These are phyloP conservation scores for Mastacembelus armatus DNA, from an alignment of 2,797 vertebrate genomes.

Conservation along the genomic window DNA sequence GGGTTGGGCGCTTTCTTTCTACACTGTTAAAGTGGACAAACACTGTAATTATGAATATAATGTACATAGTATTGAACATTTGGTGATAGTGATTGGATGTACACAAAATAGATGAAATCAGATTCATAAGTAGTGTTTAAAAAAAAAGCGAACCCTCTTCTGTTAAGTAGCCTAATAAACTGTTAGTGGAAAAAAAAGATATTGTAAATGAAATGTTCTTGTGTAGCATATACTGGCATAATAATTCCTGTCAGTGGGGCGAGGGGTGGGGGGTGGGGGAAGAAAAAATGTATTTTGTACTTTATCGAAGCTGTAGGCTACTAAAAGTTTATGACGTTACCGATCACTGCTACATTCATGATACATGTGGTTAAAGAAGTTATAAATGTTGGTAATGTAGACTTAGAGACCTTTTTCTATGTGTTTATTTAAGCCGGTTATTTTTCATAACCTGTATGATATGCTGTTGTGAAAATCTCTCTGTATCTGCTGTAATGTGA, in stretches of 20 bases:
- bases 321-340: slow-evolving; percentile 60
- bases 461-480: slow-evolving; percentile 70
- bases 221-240: slow-evolving; percentile 80
- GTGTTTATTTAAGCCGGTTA: slow-evolving; percentile 47
- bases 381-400: slow-evolving; percentile 72
- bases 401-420: slow-evolving; percentile 46
- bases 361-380: slow-evolving; percentile 65
- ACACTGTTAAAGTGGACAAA: slow-evolving; percentile 54
- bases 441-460: slow-evolving; percentile 67
- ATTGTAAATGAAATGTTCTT: slow-evolving; percentile 75
- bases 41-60: slow-evolving; percentile 82
- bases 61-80: slow-evolving; percentile 81
- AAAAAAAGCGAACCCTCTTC: slow-evolving; percentile 42
- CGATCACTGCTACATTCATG: slow-evolving; percentile 59
- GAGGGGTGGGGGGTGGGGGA: no score
- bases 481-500: slow-evolving; percentile 83
- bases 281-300: slow-evolving; percentile 75
- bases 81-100: slow-evolving; percentile 82
- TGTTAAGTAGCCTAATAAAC: slow-evolving; percentile 73
- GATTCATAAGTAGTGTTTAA: slow-evolving; percentile 65
- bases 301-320: slow-evolving; percentile 74
- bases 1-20: slow-evolving; percentile 45
- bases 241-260: slow-evolving; percentile 65
- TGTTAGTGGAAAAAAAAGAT: slow-evolving; percentile 67
- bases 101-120: slow-evolving; percentile 70